Conservation (phyloP, 1,140 invertebrate genomes). For the Sitodiplosis mosellana region DNA sequence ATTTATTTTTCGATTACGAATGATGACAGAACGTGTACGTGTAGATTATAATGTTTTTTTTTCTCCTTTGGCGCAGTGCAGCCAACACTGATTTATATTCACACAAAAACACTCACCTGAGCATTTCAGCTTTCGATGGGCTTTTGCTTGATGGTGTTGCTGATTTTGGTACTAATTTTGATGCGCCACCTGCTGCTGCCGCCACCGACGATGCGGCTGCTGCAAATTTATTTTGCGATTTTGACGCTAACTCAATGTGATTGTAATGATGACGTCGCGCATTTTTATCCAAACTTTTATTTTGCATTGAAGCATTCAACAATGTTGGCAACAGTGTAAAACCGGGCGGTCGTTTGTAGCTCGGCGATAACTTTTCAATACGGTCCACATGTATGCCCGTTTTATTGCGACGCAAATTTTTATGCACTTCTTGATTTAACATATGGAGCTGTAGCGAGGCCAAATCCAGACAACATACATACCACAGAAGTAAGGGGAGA, state of each 20-base stretch:
- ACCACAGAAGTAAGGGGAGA: too few species aligned
- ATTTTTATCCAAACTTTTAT: conserved; percentile 24
- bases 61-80: neutral
- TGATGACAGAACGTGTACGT: too few species aligned
- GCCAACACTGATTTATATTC: too few species aligned
- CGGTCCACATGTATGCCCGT: conserved; percentile 33
- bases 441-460: conserved; percentile 3
- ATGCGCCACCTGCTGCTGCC: too few species aligned
- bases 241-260: neutral
- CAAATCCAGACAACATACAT: too few species aligned
- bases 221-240: neutral
- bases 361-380: conserved; percentile 30
- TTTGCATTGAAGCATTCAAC: conserved; percentile 16
- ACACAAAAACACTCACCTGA: too few species aligned
- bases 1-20: too few species aligned
- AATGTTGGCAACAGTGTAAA: conserved; percentile 37
- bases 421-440: conserved; percentile 31
- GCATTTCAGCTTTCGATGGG: neutral
- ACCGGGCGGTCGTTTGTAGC: conserved; percentile 37
- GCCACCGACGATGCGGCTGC: neutral
- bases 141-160: neutral
- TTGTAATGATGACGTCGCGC: conserved; percentile 5
- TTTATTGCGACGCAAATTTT: conserved; percentile 43
- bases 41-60: too few species aligned
- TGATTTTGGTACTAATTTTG: neutral